These are phyloP conservation scores for Parauchenoglanis punctatus DNA, from an alignment of 2,797 vertebrate genomes.

Conservation along the genomic window DNA sequence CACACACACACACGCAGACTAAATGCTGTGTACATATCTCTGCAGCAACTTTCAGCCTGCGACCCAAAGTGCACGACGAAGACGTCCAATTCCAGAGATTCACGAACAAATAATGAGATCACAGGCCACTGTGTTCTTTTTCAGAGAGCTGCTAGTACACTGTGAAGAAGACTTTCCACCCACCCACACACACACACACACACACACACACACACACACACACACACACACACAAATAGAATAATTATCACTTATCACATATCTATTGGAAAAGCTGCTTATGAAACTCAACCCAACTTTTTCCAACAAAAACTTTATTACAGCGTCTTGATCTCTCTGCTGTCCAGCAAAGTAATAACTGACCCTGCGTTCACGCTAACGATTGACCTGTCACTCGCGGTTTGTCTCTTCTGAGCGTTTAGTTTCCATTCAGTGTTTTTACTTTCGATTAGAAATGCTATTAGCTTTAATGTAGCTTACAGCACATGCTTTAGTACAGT, in stretches of 20 bases:
- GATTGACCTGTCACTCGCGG: too few relatives aligned
- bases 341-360: too few relatives aligned
- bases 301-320: not conserved
- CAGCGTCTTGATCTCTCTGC: not conserved
- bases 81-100: not conserved
- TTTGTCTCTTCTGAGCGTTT: too few relatives aligned
- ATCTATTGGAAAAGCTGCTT: not conserved
- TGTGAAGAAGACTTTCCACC: not conserved
- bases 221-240: not conserved
- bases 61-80: not conserved
- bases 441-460: too few relatives aligned
- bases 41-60: not conserved
- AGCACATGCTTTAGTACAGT: too few relatives aligned
- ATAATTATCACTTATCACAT: not conserved
- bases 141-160: not conserved
- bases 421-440: too few relatives aligned
- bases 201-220: not conserved
- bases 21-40: not conserved
- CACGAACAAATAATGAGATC: not conserved
- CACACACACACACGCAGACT: not conserved
- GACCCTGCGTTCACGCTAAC: too few relatives aligned
- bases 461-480: too few relatives aligned
- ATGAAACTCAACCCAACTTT: not conserved
- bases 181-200: not conserved
- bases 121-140: not conserved